Percentiles rank a stretch among this genome's conserved stretches.
Conservation (phyloP, 1,140 invertebrate genomes). For the Frieseomelitta varia region DNA sequence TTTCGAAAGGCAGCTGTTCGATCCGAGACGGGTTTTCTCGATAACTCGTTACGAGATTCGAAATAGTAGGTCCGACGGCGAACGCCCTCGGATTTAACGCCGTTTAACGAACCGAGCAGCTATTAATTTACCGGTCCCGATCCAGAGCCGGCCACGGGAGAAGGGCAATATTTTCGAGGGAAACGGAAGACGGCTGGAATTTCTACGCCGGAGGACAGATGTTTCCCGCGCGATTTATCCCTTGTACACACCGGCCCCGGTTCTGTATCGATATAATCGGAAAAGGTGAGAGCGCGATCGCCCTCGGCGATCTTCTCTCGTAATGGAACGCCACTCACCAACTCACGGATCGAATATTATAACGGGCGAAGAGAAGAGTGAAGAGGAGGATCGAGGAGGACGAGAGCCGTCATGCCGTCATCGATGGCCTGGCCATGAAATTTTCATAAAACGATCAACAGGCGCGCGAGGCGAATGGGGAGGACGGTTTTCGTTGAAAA, state of each 20-base stretch:
- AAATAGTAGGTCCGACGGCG: neutral
- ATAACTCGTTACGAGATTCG: slow-evolving; percentile 33
- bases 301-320: neutral
- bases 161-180: slow-evolving; percentile 37
- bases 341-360: slow-evolving; percentile 5
- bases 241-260: neutral
- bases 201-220: slow-evolving; percentile 46
- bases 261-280: slow-evolving; percentile 49
- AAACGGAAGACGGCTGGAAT: slow-evolving; percentile 8
- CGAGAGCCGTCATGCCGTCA: neutral
- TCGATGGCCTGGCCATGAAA: slow-evolving; percentile 33
- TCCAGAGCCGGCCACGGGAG: too few relatives aligned
- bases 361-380: neutral
- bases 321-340: neutral
- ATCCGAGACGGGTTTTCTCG: slow-evolving; percentile 6
- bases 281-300: neutral
- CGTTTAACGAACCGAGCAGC: slow-evolving; percentile 49
- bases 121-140: slow-evolving; percentile 38
- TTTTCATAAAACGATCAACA: slow-evolving; percentile 57
- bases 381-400: neutral
- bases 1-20: slow-evolving; percentile 28
- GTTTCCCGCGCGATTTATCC: slow-evolving; percentile 34
- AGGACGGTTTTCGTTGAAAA: neutral
- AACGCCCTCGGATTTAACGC: slow-evolving; percentile 55
- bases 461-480: neutral